Evolutionary conservation across 2,797 vertebrate species (phyloP).

Genomic region (Rhadinocentrus ornatus): DNA sequence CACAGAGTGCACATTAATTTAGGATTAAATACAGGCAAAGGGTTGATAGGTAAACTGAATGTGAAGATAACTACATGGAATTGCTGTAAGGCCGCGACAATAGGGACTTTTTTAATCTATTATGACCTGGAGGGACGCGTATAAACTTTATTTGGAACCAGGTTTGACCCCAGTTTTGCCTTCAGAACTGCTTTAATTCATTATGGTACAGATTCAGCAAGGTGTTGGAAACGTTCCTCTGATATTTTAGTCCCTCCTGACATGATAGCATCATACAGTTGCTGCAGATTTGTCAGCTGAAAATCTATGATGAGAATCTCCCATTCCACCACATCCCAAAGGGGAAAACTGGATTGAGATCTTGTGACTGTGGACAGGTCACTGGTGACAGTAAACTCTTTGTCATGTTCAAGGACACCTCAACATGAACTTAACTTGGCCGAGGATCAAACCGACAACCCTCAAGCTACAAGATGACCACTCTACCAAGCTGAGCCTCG

Average conservation of each 20-base stretch:
- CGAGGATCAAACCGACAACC: no score
- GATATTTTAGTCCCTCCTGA: background rate
- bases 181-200: background rate
- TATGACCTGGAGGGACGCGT: background rate
- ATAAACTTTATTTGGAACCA: background rate
- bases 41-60: constrained; percentile 12
- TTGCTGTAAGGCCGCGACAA: background rate
- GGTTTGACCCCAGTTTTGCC: background rate
- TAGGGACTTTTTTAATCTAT: background rate
- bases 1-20: constrained; percentile 8
- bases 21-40: background rate
- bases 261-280: background rate
- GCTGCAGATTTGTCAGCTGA: no score
- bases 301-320: no score
- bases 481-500: no score
- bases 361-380: background rate
- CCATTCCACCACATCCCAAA: no score
- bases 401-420: background rate
- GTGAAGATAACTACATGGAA: background rate
- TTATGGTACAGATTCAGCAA: background rate
- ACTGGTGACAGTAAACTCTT: background rate
- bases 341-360: no score
- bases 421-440: no score
- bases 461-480: no score
- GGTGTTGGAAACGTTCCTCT: background rate